These are phyloP conservation scores for Armadillidium nasatum DNA, from an alignment of 1,140 invertebrate genomes.

Conservation along the genomic window DNA sequence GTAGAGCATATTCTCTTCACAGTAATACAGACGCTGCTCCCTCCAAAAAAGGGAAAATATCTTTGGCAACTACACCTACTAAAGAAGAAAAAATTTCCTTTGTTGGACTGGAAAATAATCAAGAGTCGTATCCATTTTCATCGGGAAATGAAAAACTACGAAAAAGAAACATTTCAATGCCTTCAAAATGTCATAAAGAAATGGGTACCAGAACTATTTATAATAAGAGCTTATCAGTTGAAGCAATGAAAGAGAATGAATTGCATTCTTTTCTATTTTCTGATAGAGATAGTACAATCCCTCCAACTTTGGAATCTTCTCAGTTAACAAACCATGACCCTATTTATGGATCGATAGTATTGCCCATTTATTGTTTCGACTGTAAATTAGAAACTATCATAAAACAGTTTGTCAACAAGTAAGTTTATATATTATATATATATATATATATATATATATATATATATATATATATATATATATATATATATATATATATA, in stretches of 20 bases:
- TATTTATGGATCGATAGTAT: neutral
- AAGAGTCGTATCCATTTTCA: constrained; percentile 18
- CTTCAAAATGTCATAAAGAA: constrained; percentile 30
- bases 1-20: constrained; percentile 4
- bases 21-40: neutral
- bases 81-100: constrained; percentile 37
- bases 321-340: neutral
- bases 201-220: neutral
- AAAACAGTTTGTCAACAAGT: neutral
- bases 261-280: constrained; percentile 27
- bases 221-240: constrained; percentile 29
- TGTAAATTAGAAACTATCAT: neutral
- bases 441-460: no score
- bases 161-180: constrained; percentile 39
- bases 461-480: no score
- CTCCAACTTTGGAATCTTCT: neutral
- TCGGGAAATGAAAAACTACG: constrained; percentile 23
- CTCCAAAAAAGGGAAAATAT: neutral
- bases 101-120: constrained; percentile 38
- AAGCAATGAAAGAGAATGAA: constrained; percentile 31
- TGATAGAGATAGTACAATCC: constrained; percentile 23
- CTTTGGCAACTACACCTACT: neutral
- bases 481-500: no score
- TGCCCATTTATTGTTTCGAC: neutral
- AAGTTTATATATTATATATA: neutral